Evolutionary conservation across 2,113 vertebrate genomes (phyloP).

Genomic region (Pteruthius melanotis): DNA sequence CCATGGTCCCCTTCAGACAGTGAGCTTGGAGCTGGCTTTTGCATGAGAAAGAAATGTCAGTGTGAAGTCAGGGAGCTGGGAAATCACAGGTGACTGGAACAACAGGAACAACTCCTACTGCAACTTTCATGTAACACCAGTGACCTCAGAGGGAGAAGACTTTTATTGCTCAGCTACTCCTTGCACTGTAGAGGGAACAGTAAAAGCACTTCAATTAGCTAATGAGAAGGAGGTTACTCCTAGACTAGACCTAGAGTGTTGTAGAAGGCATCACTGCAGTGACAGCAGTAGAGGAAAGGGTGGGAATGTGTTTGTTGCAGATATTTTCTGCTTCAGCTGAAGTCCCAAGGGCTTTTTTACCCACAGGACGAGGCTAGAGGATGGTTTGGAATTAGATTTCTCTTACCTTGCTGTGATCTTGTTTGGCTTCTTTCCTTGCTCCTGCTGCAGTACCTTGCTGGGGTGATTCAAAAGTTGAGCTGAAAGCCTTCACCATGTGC

Average conservation of each 20-base stretch:
- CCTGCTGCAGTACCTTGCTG: neutral
- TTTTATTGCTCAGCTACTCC: neutral
- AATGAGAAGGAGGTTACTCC: neutral
- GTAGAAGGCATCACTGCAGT: neutral
- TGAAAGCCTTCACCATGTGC: neutral
- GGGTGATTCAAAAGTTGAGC: neutral
- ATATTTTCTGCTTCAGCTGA: neutral
- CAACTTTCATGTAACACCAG: neutral
- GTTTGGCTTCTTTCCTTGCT: neutral
- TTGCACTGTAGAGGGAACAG: neutral
- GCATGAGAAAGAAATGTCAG: neutral
- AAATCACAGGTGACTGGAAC: neutral
- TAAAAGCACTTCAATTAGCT: neutral
- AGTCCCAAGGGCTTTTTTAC: neutral
- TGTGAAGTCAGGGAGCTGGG: neutral
- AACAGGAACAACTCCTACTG: neutral
- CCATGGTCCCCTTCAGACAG: neutral
- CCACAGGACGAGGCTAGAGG: neutral
- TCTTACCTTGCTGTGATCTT: neutral
- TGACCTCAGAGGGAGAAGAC: neutral
- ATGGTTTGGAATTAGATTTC: neutral
- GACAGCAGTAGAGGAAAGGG: neutral
- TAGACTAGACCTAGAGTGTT: neutral
- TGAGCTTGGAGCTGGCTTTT: neutral
- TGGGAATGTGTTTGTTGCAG: neutral